Percentiles rank a stretch among this genome's conserved stretches.
phyloP scores from a whole-genome alignment of 1,140 invertebrate genomes.

The Idris sp. region DNA sequence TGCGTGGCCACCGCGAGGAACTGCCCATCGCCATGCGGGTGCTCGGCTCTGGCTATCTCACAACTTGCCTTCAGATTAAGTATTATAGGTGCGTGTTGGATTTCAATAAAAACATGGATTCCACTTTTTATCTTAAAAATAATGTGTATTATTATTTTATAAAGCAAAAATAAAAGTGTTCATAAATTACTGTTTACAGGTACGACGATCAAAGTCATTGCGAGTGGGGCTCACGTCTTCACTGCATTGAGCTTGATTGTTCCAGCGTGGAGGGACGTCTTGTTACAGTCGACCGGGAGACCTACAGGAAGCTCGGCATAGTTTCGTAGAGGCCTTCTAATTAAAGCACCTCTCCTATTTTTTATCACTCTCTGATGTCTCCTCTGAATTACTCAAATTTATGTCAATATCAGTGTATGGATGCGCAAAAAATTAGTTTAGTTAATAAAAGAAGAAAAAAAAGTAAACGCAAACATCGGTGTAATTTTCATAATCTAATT shows the following conservation, averaged over 20 bases:
- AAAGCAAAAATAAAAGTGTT: no score
- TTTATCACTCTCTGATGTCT: constrained; percentile 20
- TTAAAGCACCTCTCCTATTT: constrained; percentile 13
- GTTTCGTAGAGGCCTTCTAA: constrained; percentile 65
- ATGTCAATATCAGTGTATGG: no score
- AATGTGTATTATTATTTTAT: no score
- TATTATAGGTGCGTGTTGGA: constrained; percentile 79
- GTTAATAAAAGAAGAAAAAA: no score
- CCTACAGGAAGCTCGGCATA: constrained; percentile 75
- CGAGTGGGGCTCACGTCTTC: constrained; percentile 79
- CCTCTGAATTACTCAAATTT: constrained; percentile 9
- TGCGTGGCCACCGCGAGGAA: constrained; percentile 75
- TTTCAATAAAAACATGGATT: no score
- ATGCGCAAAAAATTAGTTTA: no score
- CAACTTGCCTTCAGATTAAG: constrained; percentile 79
- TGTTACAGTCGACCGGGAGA: constrained; percentile 77
- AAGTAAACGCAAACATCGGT: no score
- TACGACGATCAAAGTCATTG: constrained; percentile 78
- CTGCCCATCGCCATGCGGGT: constrained; percentile 76
- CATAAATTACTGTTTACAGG: constrained; percentile 9
- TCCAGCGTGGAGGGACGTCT: constrained; percentile 75
- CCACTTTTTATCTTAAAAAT: no score
- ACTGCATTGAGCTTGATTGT: constrained; percentile 80
- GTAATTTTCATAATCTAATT: background rate
- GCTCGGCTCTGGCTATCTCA: constrained; percentile 76